phyloP scores from a whole-genome alignment of 1,140 invertebrate species.

The Forficula auricularia region DNA sequence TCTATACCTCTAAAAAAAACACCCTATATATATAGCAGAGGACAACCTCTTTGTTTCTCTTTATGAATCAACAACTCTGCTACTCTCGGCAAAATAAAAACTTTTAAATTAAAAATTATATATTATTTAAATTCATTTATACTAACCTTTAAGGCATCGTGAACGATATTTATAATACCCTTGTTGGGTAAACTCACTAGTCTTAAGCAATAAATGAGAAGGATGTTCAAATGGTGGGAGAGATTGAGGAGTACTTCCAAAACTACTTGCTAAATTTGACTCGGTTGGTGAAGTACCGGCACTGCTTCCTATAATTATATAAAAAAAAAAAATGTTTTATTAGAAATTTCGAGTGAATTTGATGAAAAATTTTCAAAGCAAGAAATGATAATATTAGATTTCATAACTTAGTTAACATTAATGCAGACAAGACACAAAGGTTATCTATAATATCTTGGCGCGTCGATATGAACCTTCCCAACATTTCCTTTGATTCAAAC shows the following conservation, averaged over 20 bases:
- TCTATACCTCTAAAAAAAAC: too few relatives aligned
- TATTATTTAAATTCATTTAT: too few relatives aligned
- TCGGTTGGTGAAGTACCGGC: slow-evolving; percentile 53
- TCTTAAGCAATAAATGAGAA: slow-evolving; percentile 83
- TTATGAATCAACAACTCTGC: too few relatives aligned
- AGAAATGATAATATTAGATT: slow-evolving; percentile 1
- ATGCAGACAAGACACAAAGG: neutral
- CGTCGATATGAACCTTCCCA: too few relatives aligned
- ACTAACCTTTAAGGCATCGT: slow-evolving; percentile 73
- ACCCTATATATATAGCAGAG: too few relatives aligned
- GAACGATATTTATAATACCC: slow-evolving; percentile 89
- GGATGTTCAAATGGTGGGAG: slow-evolving; percentile 89
- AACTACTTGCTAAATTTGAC: slow-evolving; percentile 38
- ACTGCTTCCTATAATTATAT: slow-evolving; percentile 48
- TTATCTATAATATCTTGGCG: too few relatives aligned
- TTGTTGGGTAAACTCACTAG: slow-evolving; percentile 95
- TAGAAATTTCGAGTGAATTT: slow-evolving; percentile 1
- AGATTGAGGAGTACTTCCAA: slow-evolving; percentile 56
- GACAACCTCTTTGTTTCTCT: too few relatives aligned
- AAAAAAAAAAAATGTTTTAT: slow-evolving; percentile 11
- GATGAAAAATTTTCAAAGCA: slow-evolving; percentile 6
- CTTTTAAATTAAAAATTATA: slow-evolving; percentile 1
- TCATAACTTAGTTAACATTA: too few relatives aligned
- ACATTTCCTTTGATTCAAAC: too few relatives aligned
- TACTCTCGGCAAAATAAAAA: too few relatives aligned